Evolutionary conservation across 2,113 vertebrate species (phyloP).

Genomic region (Gymnocephalus cernua): DNA sequence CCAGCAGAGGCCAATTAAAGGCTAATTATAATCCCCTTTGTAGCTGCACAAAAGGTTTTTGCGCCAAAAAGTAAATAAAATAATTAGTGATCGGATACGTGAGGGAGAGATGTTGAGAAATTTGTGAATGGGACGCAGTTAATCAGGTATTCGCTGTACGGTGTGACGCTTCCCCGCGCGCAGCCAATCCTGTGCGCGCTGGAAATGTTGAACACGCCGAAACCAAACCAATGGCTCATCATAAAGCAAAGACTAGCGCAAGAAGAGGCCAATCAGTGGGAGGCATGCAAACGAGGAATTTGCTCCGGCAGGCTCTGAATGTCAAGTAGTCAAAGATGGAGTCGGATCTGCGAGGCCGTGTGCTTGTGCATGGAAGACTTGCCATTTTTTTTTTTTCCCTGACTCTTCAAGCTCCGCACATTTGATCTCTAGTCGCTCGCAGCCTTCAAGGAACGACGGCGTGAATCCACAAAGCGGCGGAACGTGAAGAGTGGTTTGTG

Average conservation of each 20-base stretch:
- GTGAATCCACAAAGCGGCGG: constrained; percentile 37
- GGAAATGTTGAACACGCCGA: constrained; percentile 84
- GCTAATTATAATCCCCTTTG: constrained; percentile 35
- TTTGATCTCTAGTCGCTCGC: constrained; percentile 37
- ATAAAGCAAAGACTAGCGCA: constrained; percentile 90
- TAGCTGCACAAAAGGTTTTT: constrained; percentile 26
- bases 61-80: constrained; percentile 54
- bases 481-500: constrained; percentile 54
- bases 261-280: constrained; percentile 86
- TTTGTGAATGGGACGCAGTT: constrained; percentile 93
- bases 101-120: constrained; percentile 73
- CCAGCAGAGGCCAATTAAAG: constrained; percentile 38
- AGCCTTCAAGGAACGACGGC: constrained; percentile 48
- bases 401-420: constrained; percentile 47
- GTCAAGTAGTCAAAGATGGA: constrained; percentile 99
- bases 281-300: constrained; percentile 90
- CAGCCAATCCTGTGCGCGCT: constrained; percentile 79
- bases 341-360: constrained; percentile 90
- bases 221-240: constrained; percentile 84
- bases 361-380: constrained; percentile 84
- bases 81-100: constrained; percentile 63
- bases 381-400: constrained; percentile 49
- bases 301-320: constrained; percentile 93
- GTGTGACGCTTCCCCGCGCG: constrained; percentile 72
- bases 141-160: constrained; percentile 88